Evolutionary conservation across 2,113 vertebrate species (phyloP).

Genomic region (Chunga burmeisteri): DNA sequence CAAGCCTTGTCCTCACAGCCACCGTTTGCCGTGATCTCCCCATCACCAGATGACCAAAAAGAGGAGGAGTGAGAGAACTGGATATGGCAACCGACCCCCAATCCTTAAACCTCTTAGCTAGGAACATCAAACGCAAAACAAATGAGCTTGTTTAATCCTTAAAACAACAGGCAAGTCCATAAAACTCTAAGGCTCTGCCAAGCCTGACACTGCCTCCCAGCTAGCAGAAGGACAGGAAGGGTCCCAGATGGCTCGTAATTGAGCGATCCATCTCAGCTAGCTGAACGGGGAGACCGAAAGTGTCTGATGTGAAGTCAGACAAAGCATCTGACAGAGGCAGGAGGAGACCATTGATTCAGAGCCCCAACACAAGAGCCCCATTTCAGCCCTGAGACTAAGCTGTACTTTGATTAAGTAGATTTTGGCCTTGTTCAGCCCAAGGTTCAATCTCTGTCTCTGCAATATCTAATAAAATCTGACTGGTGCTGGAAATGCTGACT

Average conservation of each 20-base stretch:
- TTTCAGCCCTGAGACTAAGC: not conserved
- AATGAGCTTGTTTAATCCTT: not conserved
- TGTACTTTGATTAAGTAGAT: not conserved
- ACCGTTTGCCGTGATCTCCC: not conserved
- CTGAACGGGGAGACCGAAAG: not conserved
- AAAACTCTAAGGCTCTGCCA: not conserved
- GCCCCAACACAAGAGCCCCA: not conserved
- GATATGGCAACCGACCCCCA: not conserved
- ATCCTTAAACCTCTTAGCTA: not conserved
- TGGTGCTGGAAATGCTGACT: not conserved
- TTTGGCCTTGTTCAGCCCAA: not conserved
- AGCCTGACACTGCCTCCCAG: not conserved
- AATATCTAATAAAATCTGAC: not conserved
- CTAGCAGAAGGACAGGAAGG: not conserved
- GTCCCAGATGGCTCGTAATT: not conserved
- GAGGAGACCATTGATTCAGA: not conserved
- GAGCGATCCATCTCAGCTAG: not conserved
- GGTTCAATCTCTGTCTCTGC: not conserved
- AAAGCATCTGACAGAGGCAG: not conserved
- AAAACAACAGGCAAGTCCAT: not conserved
- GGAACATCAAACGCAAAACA: not conserved
- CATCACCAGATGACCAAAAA: not conserved
- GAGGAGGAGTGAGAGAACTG: not conserved
- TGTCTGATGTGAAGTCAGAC: not conserved
- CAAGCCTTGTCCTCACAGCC: not conserved